Base-by-base conservation (phyloP, 2,797 vertebrate genomes). In the Perodicticus potto region DNA sequence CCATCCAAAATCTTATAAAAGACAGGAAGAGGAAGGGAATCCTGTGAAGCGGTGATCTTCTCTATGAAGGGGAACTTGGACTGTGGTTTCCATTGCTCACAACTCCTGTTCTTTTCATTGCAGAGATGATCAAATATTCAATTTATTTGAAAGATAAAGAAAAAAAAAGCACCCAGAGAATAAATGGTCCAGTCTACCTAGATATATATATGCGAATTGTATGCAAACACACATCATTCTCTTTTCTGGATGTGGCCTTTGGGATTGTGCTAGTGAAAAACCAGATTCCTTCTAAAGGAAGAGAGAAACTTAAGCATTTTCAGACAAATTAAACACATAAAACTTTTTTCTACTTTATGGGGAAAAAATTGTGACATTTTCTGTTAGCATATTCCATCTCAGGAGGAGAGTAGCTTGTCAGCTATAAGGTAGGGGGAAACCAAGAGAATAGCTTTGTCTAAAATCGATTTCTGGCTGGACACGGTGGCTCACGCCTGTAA, bases 291-390 rank as follows among this genome's bases (percentile, higher is more conserved):
- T 96, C 61, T 65, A 83, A 89, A 81, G 80, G 70, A 96, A 97
- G 92, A 89, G 6, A 97, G 95, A 96, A 96, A 94, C 40, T 74
- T 78, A 90, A 91, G 57, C 40, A 57, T 67, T 90, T 95, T 67
- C 23, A 83, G 85, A 93, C 97, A 97, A 96, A 95, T 96, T 94
- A 93, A 95, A 96, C 80, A 91, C 89, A 93, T 94, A 97, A 95
- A 97, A 86, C 43, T 65, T 80, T 84, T 57, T 43, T 25, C 37
- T 82, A 73, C 74, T 91, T 83, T 49, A 96, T 82, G 84, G 93
- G 88, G 92, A 96, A 80, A 93, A 94, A 96, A 81, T 55, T 63
- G 78, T 95, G 95, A 91, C 95, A 95, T 95, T 96, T 97, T 93
- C 93, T 93, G 78, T 74, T 84, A 89, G 91, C 74, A 86, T 95